Base-by-base conservation (phyloP, 1,140 invertebrate genomes). In the Campoletis sonorensis region DNA sequence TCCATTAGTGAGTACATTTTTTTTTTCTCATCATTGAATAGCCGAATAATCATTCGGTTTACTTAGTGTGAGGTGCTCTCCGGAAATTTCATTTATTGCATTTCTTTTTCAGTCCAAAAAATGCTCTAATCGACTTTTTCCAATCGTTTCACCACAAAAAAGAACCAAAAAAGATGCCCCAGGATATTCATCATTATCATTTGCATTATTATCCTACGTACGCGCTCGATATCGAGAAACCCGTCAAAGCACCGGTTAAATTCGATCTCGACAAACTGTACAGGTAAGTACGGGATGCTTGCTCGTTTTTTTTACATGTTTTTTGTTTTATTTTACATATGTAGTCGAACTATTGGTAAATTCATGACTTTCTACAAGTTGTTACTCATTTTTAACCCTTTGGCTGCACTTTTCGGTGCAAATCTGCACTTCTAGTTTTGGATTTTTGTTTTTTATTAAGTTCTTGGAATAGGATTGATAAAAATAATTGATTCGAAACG, bases 121-220 rank as follows among this genome's bases (percentile, higher is more conserved):
- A 85, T 30, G 84, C 83, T 18, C 58, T 88, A 54, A 80, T 81
- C 81, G 75, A 85, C 71, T 81, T 89, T 81, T 84, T 87, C 78
- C 84, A 81, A 81, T 82, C 83, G 13, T 37, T 87, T 15, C 82
- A 82, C 2, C 83, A 84, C 10, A 85, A 85, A 13, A 89, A 88
- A 79, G 81, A 85, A 37, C 2, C 79, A 37, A 37, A 37, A 23
- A 80, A 80, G 37, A 85, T 86, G 70, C 23, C 67, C 27, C 45
- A 85, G 10, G 80, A 86, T 75, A 81, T 88, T 78, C 88, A 89
- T 84, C 89, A 90, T 82, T 88, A 86, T 80, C 88, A 89, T 82
- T 75, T 89, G 76, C 88, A 90, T 81, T 89, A 90, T 40, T 89
- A 88, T 79, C 88, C 88, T 0, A 23, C 86, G 15, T 85, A 84